A percentile compares a stretch with the other conserved stretches of the same genome.
Conservation (phyloP, 2,113 vertebrate species). For the Trogon melanurus region DNA sequence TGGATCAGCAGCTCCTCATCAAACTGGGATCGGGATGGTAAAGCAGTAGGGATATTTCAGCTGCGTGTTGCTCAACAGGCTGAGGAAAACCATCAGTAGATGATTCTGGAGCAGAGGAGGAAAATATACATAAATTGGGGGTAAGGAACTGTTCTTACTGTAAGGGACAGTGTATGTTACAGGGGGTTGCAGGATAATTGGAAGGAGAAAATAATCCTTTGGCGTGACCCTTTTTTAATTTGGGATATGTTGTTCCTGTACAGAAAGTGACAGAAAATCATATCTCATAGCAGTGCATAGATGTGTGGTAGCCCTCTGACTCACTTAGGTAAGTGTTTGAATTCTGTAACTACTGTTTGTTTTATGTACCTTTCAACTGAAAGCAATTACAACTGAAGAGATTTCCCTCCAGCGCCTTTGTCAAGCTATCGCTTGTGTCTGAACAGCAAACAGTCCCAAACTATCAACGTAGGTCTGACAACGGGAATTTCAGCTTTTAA, state of each 20-base stretch:
- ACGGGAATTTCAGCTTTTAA: neutral
- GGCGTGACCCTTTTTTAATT: neutral
- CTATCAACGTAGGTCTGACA: neutral
- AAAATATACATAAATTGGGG: neutral
- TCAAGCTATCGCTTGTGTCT: neutral
- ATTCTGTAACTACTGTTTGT: neutral
- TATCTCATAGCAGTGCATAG: neutral
- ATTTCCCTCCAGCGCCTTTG: neutral
- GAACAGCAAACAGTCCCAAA: neutral
- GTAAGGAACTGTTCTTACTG: neutral
- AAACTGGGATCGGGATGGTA: neutral
- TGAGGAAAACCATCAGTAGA: neutral
- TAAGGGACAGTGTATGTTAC: neutral
- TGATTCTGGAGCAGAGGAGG: neutral
- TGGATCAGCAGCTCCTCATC: conserved; percentile 11
- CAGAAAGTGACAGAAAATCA: neutral
- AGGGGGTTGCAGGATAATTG: neutral
- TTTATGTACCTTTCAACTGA: neutral
- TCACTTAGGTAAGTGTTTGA: neutral
- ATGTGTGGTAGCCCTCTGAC: neutral
- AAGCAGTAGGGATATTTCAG: neutral
- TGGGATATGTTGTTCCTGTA: neutral
- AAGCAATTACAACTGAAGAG: neutral
- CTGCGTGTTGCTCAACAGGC: neutral
- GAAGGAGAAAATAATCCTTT: neutral